phyloP scores from a whole-genome alignment of 2,113 vertebrate genomes.

The Pedionomus torquatus region DNA sequence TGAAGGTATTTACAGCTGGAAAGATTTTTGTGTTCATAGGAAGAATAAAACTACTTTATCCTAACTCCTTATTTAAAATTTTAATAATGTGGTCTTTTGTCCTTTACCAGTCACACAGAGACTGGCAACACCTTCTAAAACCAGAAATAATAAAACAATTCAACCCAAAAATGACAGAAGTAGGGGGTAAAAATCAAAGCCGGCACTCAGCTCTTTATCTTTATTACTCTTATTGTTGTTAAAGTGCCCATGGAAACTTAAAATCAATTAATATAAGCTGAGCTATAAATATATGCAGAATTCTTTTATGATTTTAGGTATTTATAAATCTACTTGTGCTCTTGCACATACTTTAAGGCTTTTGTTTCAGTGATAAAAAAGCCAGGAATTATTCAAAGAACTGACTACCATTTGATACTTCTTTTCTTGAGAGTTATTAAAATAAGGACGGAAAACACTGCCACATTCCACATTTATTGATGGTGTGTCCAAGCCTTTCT shows the following conservation, averaged over 20 bases:
- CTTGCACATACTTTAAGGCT: neutral
- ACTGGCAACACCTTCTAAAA: neutral
- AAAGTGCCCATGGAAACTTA: neutral
- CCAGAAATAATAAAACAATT: neutral
- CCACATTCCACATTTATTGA: neutral
- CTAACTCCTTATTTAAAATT: neutral
- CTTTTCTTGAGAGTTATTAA: neutral
- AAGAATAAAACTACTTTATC: neutral
- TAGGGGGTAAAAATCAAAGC: neutral
- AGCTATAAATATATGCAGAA: neutral
- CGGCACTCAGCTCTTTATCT: neutral
- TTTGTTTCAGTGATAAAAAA: neutral
- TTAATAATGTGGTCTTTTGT: neutral
- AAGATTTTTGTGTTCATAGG: neutral
- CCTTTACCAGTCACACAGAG: neutral
- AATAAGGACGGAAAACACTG: neutral
- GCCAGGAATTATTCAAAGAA: neutral
- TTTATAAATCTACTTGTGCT: neutral
- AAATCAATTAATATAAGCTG: neutral
- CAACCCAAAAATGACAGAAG: neutral
- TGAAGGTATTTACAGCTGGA: neutral
- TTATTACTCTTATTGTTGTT: neutral
- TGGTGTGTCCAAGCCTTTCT: neutral
- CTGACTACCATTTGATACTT: neutral
- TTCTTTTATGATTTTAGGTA: neutral